These are phyloP conservation scores for Calliphora vomitoria DNA, from an alignment of 2,888 invertebrate species.

Conservation along the genomic window DNA sequence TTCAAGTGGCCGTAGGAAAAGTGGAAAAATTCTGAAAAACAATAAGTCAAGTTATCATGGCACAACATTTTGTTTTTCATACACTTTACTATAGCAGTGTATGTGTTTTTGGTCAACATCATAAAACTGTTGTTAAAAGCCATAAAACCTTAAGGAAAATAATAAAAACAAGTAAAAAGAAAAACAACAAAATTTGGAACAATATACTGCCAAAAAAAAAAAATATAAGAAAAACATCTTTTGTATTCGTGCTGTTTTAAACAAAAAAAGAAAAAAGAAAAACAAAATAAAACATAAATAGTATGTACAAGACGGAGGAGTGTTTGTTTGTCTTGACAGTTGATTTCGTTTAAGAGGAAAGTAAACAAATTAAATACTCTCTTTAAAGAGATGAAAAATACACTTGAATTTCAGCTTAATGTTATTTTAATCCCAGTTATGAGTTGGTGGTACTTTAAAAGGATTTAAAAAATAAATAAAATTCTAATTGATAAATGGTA, in stretches of 20 bases:
- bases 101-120: background rate
- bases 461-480: too few species aligned
- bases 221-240: background rate
- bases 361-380: background rate
- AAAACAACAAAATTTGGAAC: background rate
- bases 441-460: too few species aligned
- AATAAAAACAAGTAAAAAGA: background rate
- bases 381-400: too few species aligned
- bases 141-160: background rate
- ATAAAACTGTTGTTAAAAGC: background rate
- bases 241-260: background rate
- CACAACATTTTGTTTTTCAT: too few species aligned
- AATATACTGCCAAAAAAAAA: background rate
- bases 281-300: background rate
- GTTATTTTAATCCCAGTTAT: too few species aligned
- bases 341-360: background rate
- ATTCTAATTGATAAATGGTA: too few species aligned
- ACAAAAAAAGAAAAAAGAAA: background rate
- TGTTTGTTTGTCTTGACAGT: background rate
- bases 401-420: too few species aligned
- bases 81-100: background rate
- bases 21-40: background rate
- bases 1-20: conserved; percentile 2
- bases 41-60: conserved; percentile 1
- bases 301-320: background rate